A percentile compares a stretch with the other conserved stretches of the same genome.
Conservation (phyloP, 2,797 vertebrate genomes). For the Cossypha caffra region DNA sequence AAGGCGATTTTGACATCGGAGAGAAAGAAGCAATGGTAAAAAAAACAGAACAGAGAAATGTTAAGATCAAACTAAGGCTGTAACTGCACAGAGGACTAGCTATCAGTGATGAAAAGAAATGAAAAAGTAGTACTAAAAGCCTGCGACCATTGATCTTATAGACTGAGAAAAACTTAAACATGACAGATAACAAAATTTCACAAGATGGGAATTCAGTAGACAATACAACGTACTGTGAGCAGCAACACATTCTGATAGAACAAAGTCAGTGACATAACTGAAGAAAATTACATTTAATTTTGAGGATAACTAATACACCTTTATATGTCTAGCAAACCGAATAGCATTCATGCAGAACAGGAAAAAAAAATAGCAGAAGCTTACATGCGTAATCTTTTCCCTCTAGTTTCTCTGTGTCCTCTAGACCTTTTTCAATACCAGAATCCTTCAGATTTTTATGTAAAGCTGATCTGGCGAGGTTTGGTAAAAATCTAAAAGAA, state of each 20-base stretch:
- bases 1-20: not conserved
- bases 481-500: conserved; percentile 90
- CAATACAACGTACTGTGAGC: not conserved
- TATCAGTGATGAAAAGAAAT: not conserved
- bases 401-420: conserved; percentile 57
- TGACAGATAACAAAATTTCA: not conserved
- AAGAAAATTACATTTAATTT: not conserved
- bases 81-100: not conserved
- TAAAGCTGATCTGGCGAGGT: conserved; percentile 86
- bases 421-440: conserved; percentile 75
- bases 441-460: conserved; percentile 86
- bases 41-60: not conserved
- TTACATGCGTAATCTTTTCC: conserved; percentile 83
- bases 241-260: not conserved
- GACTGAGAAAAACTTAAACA: not conserved
- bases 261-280: not conserved
- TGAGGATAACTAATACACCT: not conserved
- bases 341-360: not conserved
- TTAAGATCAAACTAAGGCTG: not conserved
- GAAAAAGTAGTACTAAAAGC: not conserved
- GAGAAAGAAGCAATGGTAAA: not conserved
- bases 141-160: not conserved
- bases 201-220: not conserved
- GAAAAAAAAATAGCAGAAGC: conserved; percentile 31
- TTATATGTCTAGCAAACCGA: not conserved